Evolutionary conservation across 2,888 invertebrate species (phyloP), one percentile per base, ranked within the genome.

Genomic region (Drosophila nr. perissopoda): DNA sequence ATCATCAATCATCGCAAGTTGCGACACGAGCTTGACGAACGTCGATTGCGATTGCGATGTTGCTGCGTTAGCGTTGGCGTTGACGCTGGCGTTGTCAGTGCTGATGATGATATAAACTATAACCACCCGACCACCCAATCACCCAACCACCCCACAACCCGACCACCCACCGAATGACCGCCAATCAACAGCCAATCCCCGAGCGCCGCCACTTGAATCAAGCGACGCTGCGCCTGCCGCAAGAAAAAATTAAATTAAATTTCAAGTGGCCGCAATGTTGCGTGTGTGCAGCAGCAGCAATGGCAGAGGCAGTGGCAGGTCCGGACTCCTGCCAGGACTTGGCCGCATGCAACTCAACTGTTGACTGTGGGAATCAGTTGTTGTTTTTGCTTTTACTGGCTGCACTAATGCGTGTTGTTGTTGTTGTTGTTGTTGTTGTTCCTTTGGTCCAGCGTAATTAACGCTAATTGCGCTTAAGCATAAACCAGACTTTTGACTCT

Each of bases 1-100:
- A 88, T 88, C 91, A 91, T 91, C 91, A 90, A 91, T 91, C 91
- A 91, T 90, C 82, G 71, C 84, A 75, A 78, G 80, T 83, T 82
- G 81, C 76, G 79, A 80, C 72, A 76, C 82, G 80, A 82, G 82
- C 72, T 81, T 87, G 89, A 87, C 81, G 89, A 87, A 74, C 85
- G 81, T 86, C 82, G 88, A 80, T 79, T 73, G 58, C 70, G 65
- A 48, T 65, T 40, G 71, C 54, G 69, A 60, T 77, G 71, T 58
- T 58, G 71, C 53, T 69, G 48, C 38, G 54, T 45, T 73, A 42
- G 36, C 58, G 77, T 65, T 71, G 74, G 69, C 65, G 78, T 42
- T 70, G 72, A 18, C 33, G 61, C 31, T 54, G 64, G 21, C 34
- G 70, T 16, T 52, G 51, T 16, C 31, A 52, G 62, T 66, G 67